Evolutionary conservation across 2,888 invertebrate genomes (phyloP).

Genomic region (Napeogenes sylphis): DNA sequence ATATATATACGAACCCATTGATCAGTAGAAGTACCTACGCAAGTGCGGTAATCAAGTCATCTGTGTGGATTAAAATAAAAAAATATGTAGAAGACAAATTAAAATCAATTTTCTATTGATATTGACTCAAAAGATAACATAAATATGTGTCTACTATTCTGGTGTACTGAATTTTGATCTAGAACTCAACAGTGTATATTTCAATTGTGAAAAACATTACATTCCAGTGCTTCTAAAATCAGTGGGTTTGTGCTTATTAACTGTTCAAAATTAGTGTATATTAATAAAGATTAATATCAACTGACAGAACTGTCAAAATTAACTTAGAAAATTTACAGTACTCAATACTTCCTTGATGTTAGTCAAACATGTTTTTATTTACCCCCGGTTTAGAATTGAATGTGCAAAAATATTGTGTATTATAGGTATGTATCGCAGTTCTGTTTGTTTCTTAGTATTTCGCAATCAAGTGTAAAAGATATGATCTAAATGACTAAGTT

Average conservation of each 20-base stretch:
- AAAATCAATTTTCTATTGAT: too few species aligned
- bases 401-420: background rate
- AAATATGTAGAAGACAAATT: too few species aligned
- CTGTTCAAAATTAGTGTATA: constrained; percentile 5
- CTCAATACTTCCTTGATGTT: background rate
- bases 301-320: constrained; percentile 17
- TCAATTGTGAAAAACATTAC: constrained; percentile 34
- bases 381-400: background rate
- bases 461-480: background rate
- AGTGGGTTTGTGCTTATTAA: constrained; percentile 45
- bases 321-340: background rate
- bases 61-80: too few species aligned
- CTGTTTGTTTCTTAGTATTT: constrained; percentile 1
- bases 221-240: constrained; percentile 58
- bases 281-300: constrained; percentile 13
- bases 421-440: background rate
- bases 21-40: constrained; percentile 32
- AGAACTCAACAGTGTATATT: constrained; percentile 1
- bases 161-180: background rate
- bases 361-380: background rate
- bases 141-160: background rate
- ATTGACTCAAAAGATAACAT: too few species aligned
- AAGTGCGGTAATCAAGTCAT: too few species aligned
- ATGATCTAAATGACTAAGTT: background rate
- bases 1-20: constrained; percentile 41